Conservation (phyloP, 2,888 invertebrate species). For the Cheiracanthium punctorium region DNA sequence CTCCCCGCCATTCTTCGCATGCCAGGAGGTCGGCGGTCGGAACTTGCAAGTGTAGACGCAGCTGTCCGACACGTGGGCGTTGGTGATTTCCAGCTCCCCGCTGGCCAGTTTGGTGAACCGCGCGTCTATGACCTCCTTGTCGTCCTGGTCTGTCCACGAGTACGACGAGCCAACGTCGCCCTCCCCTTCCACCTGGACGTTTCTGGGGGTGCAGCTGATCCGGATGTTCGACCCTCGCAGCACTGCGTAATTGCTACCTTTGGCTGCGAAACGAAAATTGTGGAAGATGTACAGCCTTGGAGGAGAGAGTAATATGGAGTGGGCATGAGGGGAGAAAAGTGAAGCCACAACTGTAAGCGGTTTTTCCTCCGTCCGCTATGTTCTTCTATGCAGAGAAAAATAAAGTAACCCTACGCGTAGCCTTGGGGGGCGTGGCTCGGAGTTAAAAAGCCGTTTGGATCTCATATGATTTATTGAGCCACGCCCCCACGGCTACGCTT, state of each 20-base stretch:
- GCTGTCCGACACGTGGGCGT: conserved; percentile 50
- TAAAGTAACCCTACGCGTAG: no score
- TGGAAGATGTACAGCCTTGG: no score
- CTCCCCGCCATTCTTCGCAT: neutral
- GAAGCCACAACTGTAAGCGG: no score
- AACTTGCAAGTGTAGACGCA: conserved; percentile 49
- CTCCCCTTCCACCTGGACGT: neutral
- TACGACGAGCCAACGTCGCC: neutral
- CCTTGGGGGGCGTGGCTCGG: no score
- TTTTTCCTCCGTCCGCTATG: no score
- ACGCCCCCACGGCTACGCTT: no score
- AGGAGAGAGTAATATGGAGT: no score
- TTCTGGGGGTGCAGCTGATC: conserved; percentile 20
- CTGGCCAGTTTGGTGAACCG: conserved; percentile 36
- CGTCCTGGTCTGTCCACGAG: conserved; percentile 37
- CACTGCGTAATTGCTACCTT: conserved; percentile 40
- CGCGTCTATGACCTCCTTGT: conserved; percentile 35
- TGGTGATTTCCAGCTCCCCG: conserved; percentile 51
- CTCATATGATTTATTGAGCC: no score
- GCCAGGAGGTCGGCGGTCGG: neutral
- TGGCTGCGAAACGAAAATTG: conserved; percentile 3
- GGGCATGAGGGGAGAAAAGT: no score
- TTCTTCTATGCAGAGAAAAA: no score
- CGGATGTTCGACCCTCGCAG: conserved; percentile 25
- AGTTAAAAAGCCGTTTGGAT: no score